Percentiles rank a stretch among this genome's conserved stretches.
phyloP scores from a whole-genome alignment of 2,888 invertebrate genomes.

The Dione juno region DNA sequence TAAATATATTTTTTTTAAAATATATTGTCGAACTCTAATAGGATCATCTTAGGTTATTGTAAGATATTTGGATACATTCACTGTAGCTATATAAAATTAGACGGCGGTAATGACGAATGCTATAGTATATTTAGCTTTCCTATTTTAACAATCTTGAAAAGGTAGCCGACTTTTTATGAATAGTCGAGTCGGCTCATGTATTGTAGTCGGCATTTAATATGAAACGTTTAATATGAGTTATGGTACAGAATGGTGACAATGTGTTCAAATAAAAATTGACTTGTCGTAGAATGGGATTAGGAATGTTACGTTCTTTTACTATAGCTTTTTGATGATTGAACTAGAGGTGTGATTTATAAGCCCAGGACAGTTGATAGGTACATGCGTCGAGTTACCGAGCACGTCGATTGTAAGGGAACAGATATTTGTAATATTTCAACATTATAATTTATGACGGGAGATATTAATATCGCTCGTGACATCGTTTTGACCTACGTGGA shows the following conservation, averaged over 20 bases:
- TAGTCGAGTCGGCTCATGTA: slow-evolving; percentile 60
- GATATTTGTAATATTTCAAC: slow-evolving; percentile 30
- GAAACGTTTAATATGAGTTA: slow-evolving; percentile 73
- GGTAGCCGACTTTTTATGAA: slow-evolving; percentile 66
- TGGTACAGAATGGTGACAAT: slow-evolving; percentile 67
- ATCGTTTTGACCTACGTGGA: neutral
- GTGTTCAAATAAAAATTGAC: slow-evolving; percentile 75
- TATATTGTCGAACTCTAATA: slow-evolving; percentile 7
- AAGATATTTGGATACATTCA: slow-evolving; percentile 39
- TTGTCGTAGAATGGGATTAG: slow-evolving; percentile 75
- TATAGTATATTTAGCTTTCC: slow-evolving; percentile 69
- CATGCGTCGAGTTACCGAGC: slow-evolving; percentile 52
- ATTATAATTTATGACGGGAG: slow-evolving; percentile 9
- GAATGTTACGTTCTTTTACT: slow-evolving; percentile 64
- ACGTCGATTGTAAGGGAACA: slow-evolving; percentile 29
- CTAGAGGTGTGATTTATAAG: slow-evolving; percentile 76
- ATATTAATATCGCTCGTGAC: slow-evolving; percentile 20
- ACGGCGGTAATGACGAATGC: slow-evolving; percentile 71
- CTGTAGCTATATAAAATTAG: slow-evolving; percentile 69
- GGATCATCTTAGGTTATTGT: slow-evolving; percentile 15
- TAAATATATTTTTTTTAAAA: slow-evolving; percentile 3
- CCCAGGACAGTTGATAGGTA: slow-evolving; percentile 56
- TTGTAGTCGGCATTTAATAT: slow-evolving; percentile 67
- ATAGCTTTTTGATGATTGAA: slow-evolving; percentile 73
- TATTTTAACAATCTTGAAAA: slow-evolving; percentile 68